Evolutionary conservation across 2,888 invertebrate species (phyloP).

Genomic region (Campoplex nolae): DNA sequence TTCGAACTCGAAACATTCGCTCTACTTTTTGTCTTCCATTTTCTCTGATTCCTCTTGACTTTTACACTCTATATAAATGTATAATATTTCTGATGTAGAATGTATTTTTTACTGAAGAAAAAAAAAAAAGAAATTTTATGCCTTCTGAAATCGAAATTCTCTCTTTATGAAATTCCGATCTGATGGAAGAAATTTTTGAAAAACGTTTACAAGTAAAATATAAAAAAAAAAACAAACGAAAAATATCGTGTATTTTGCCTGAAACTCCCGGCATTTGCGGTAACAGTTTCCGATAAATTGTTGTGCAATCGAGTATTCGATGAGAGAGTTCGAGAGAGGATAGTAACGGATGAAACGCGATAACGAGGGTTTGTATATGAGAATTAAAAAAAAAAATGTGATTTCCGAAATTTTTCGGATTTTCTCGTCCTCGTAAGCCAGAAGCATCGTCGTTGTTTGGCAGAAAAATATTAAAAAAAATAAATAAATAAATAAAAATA

Average conservation of each 20-base stretch:
- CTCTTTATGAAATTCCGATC: neutral
- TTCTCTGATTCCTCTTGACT: no score
- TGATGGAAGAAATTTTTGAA: neutral
- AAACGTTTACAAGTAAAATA: neutral
- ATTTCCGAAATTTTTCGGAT: neutral
- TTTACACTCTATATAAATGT: neutral
- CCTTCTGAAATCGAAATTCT: neutral
- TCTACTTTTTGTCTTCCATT: no score
- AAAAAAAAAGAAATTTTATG: neutral
- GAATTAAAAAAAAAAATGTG: neutral
- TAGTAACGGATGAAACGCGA: neutral
- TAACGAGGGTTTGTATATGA: neutral
- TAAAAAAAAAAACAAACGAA: no score
- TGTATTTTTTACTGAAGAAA: neutral
- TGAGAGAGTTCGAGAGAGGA: neutral
- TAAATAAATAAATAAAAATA: neutral
- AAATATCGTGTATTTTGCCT: neutral
- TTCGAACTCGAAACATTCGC: no score
- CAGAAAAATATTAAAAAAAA: neutral
- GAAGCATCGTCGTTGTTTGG: neutral
- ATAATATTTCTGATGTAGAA: neutral
- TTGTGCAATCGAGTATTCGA: neutral
- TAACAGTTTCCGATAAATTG: neutral
- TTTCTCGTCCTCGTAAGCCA: neutral
- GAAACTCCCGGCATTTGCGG: neutral